Conservation (phyloP, 2,797 vertebrate genomes). For the Takifugu ocellatus region DNA sequence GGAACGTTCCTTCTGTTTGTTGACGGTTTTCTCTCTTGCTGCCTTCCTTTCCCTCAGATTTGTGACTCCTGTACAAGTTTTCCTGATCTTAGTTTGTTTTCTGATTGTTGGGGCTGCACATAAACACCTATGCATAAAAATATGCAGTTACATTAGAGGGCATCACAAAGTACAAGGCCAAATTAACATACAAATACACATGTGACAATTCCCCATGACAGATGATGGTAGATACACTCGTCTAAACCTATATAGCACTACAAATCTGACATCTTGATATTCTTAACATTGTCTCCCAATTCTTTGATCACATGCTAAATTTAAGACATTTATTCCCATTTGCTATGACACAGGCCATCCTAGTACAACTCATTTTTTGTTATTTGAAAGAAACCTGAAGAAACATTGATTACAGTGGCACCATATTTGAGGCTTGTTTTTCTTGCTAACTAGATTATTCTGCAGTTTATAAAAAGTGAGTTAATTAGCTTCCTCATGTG, state of each 20-base stretch:
- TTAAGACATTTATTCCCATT: not conserved
- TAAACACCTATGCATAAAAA: not conserved
- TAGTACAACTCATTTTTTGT: no score
- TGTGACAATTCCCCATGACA: no score
- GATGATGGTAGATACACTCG: no score
- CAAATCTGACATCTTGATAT: not conserved
- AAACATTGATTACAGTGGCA: no score
- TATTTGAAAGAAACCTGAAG: no score
- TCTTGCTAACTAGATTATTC: no score
- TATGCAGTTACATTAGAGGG: not conserved
- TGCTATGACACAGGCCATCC: no score
- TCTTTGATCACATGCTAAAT: not conserved
- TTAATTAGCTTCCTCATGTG: not conserved
- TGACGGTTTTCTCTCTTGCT: slow-evolving; percentile 1
- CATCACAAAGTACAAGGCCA: no score
- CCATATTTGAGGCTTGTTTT: no score
- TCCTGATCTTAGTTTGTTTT: not conserved
- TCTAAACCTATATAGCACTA: not conserved
- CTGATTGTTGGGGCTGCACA: slow-evolving; percentile 21
- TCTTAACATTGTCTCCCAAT: not conserved
- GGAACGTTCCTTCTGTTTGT: slow-evolving; percentile 3
- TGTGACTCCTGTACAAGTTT: no score
- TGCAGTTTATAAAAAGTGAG: no score
- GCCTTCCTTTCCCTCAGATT: not conserved
- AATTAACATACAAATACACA: no score